Evolutionary conservation across 1,140 invertebrate species (phyloP), one percentile per base, ranked within the genome.

Genomic region (Eumaeus atala): DNA sequence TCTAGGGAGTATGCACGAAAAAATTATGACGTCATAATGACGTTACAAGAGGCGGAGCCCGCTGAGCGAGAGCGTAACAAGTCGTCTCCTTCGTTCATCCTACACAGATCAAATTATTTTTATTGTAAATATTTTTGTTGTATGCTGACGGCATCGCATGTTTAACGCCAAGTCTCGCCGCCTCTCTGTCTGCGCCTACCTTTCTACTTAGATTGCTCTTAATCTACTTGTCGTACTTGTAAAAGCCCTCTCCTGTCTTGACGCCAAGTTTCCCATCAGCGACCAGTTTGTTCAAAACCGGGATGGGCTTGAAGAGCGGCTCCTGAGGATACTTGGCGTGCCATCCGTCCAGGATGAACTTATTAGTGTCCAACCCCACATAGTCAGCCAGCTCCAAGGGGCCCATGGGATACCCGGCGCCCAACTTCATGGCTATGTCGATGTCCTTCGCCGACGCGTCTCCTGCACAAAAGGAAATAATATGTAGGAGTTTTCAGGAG

Each of bases 221-320:
- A 28, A 28, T 28, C 21, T 28, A 28, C 80, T 91, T 91, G 3
- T 90, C 88, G 78, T 97, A 95, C 63, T 92, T 92, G 76, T 97
- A 97, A 75, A 95, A 96, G 36, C 96, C 96, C 89, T 96, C 93
- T 1, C 96, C 96, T 47, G 92, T 84, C 80, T 97, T 97, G 1
- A 91, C 83, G 5, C 96, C 96, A 0, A 96, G 79, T 87, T 96
- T 96, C 28, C 94, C 94, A 72, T 96, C 92, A 10, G 84, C 68
- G 2, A 97, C 94, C 51, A 96, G 70, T 75, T 95, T 93, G 56
- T 94, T 89, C 7, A 96, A 58, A 7, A 92, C 62, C 35, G 90
- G 84, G 40, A 90, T 90, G 1, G 92, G 91, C 40, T 91, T 89
- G 82, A 95, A 96, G 1, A 95, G 78, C 0, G 91, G 89, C 72